Conservation (phyloP, 2,888 invertebrate genomes). For the Achlya flavicornis region DNA sequence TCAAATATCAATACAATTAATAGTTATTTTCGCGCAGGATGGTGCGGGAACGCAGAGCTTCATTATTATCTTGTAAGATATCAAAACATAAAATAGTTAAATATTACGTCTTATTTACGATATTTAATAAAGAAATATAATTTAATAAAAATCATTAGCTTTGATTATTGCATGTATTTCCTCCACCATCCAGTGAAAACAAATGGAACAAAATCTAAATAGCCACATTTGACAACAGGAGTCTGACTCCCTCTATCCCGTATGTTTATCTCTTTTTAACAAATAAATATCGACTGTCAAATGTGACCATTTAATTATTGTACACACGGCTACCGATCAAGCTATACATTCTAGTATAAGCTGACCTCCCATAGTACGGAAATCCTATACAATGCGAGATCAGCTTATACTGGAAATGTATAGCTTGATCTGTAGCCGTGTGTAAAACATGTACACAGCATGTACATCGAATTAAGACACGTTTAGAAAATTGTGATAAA, state of each 20-base stretch:
- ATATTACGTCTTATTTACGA: too few species aligned
- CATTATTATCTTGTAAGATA: not conserved
- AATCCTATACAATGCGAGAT: too few species aligned
- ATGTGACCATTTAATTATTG: not conserved
- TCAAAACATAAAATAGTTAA: not conserved
- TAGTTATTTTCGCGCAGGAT: conserved; percentile 11
- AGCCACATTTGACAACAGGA: not conserved
- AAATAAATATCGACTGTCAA: not conserved
- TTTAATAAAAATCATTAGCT: not conserved
- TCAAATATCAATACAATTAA: not conserved
- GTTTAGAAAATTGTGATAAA: conserved; percentile 1
- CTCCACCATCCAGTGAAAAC: not conserved
- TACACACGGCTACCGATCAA: too few species aligned
- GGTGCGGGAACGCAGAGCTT: not conserved
- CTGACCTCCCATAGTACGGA: too few species aligned
- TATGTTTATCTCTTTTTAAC: not conserved
- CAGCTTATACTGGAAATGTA: too few species aligned
- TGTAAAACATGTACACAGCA: too few species aligned
- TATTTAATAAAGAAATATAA: too few species aligned
- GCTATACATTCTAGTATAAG: too few species aligned
- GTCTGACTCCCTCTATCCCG: not conserved
- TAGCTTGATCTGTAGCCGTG: too few species aligned
- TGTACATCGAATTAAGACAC: not conserved
- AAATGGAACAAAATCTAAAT: too few species aligned
- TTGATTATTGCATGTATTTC: not conserved